phyloP scores from a whole-genome alignment of 2,888 invertebrate genomes.

The Amblyteles armatorius region DNA sequence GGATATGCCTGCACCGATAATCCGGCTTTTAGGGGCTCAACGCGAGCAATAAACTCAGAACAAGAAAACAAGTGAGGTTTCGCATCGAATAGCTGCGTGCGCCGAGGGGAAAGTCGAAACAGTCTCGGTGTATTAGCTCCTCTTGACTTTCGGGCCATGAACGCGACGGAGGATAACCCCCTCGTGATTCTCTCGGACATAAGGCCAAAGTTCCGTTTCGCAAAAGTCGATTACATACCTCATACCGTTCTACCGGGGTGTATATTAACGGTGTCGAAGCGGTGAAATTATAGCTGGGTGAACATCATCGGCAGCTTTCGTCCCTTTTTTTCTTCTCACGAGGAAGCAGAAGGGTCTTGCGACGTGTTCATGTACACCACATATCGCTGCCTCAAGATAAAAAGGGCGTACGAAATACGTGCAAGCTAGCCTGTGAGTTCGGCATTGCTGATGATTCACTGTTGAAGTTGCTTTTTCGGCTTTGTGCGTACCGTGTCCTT shows the following conservation, averaged over 20 bases:
- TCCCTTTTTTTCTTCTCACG: neutral
- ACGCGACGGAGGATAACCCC: slow-evolving; percentile 41
- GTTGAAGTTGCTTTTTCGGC: no score
- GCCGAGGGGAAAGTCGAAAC: slow-evolving; percentile 47
- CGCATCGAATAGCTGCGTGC: slow-evolving; percentile 7
- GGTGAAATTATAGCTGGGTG: slow-evolving; percentile 13
- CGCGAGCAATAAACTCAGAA: slow-evolving; percentile 47
- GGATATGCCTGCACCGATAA: slow-evolving; percentile 36
- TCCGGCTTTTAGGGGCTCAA: slow-evolving; percentile 14
- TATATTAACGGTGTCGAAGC: neutral
- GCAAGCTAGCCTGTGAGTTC: neutral
- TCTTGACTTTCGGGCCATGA: slow-evolving; percentile 35
- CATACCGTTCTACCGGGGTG: slow-evolving; percentile 12
- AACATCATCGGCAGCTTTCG: slow-evolving; percentile 19
- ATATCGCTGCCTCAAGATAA: neutral
- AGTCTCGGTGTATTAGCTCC: slow-evolving; percentile 55
- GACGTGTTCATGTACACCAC: slow-evolving; percentile 24
- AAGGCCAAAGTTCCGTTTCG: slow-evolving; percentile 52
- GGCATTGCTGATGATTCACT: no score
- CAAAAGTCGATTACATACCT: slow-evolving; percentile 55
- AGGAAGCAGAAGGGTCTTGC: slow-evolving; percentile 17
- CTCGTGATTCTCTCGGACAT: slow-evolving; percentile 9
- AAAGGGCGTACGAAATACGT: neutral
- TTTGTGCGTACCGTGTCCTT: no score
- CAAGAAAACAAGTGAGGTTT: slow-evolving; percentile 32